phyloP scores from a whole-genome alignment of 92 coral and sea anemone genomes.

The Zoanthus sansibaricus region DNA sequence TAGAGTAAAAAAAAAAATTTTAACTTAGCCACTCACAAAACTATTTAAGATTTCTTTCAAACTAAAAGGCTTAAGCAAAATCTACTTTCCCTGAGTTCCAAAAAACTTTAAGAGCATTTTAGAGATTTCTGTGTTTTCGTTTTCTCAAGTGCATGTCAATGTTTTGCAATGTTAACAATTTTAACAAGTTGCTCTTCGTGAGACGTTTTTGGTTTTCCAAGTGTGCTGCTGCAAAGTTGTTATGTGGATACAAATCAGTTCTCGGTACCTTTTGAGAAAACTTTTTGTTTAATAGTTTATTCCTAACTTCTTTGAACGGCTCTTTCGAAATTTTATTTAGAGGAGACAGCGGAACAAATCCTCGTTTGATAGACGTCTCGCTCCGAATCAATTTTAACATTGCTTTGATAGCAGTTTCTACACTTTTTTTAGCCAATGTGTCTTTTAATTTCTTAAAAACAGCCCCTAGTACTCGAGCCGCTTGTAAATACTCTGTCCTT shows the following conservation, averaged over 20 bases:
- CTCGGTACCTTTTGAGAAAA: not conserved
- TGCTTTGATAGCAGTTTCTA: conserved; percentile 93
- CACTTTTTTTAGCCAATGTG: conserved; percentile 92
- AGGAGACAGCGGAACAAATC: conserved; percentile 49
- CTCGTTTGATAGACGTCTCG: conserved; percentile 61
- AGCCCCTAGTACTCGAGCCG: conserved; percentile 87
- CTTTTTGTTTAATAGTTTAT: not conserved
- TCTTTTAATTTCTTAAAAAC: conserved; percentile 91
- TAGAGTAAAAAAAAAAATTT: too few species aligned
- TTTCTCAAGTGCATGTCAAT: not conserved
- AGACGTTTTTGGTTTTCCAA: not conserved
- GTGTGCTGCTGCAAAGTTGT: not conserved
- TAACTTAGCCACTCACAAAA: too few species aligned
- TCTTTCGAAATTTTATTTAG: not conserved
- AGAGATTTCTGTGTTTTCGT: not conserved
- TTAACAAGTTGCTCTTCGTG: not conserved
- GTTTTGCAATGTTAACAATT: not conserved
- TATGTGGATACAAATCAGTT: not conserved
- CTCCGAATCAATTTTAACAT: conserved; percentile 81
- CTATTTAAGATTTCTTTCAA: too few species aligned
- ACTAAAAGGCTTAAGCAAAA: not conserved
- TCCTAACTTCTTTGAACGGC: not conserved
- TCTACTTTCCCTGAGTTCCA: not conserved
- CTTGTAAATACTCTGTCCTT: conserved; percentile 68
- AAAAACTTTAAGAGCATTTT: not conserved